Evolutionary conservation across 2,797 vertebrate genomes (phyloP).

Genomic region (Sebastiscus albofasciatus): DNA sequence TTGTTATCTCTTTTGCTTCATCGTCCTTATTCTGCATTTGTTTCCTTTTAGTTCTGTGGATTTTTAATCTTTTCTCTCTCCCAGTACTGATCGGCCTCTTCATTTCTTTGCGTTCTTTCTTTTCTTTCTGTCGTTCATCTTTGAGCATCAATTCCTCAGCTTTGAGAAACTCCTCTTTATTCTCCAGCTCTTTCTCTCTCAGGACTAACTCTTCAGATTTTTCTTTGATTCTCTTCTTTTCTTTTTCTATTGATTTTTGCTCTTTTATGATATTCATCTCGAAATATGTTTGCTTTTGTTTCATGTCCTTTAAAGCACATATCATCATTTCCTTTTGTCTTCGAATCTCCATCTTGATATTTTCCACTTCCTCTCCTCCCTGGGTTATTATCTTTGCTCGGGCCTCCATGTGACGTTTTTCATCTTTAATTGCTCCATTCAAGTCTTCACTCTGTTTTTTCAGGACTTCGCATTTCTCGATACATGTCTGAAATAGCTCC

Average conservation of each 20-base stretch:
- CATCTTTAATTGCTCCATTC: not conserved
- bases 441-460: slow-evolving; percentile 2
- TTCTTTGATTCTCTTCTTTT: not conserved
- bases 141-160: not conserved
- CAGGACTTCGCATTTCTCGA: not conserved
- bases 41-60: not conserved
- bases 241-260: not conserved
- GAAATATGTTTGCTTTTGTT: not conserved
- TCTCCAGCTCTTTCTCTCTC: not conserved
- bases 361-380: not conserved
- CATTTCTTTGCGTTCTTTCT: not conserved
- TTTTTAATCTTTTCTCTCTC: not conserved
- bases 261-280: not conserved
- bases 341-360: slow-evolving; percentile 25
- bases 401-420: slow-evolving; percentile 1
- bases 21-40: not conserved
- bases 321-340: slow-evolving; percentile 16
- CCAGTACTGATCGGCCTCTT: not conserved
- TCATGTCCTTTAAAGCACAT: not conserved
- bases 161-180: not conserved
- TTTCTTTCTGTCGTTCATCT: not conserved
- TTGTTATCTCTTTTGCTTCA: not conserved
- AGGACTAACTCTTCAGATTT: not conserved
- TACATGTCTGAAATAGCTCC: not conserved
- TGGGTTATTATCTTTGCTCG: not conserved